Base-by-base conservation (phyloP, 2,797 vertebrate genomes). In the Yasuhikotakia modesta region DNA sequence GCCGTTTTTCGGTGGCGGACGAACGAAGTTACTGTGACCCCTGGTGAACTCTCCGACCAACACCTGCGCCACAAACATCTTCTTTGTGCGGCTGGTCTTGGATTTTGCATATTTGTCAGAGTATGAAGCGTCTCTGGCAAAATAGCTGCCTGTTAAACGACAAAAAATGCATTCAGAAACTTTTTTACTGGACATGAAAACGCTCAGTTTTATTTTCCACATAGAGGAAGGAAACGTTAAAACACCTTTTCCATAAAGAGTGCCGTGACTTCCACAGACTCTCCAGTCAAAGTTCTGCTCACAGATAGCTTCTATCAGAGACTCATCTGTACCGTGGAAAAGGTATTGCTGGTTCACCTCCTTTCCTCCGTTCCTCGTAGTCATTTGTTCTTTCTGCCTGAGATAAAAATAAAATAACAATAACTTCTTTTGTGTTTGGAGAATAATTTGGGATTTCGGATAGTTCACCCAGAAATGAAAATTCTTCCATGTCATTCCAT, bases 1-100 rank as follows among this genome's bases (percentile, higher is more conserved):
- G 52, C 70, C 2, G 0, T 5, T 13, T 86, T 88, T 91, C 0
- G 35, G 0, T 1, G 94, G 92, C 13, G 93, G 91, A 0, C 86
- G 85, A 32, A 90, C 79, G 0, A 90, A 94, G 50, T 71, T 57
- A 52, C 89, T 50, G 0, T 0, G 73, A 24, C 96, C 97, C 35
- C 3, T 82, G 68, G 88, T 87, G 84, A 90, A 94, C 3, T 96
- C 92, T 0, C 96, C 97, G 19, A 97, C 94, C 79, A 98, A 91
- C 60, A 98, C 95, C 80, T 93, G 92, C 19, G 95, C 95, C 73
- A 94, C 88, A 85, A 99, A 97, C 95, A 98, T 96, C 57, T 82
- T 93, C 32, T 1, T 78, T 1, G 0, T 76, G 52, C 12, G 11
- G 13, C n/a, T 0, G 0, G 0, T 77, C 19, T 8, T 80, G 1